Conservation (phyloP, 37 sponge, comb jelly and placozoan genomes). For the Aphrocallistes beatrix region DNA sequence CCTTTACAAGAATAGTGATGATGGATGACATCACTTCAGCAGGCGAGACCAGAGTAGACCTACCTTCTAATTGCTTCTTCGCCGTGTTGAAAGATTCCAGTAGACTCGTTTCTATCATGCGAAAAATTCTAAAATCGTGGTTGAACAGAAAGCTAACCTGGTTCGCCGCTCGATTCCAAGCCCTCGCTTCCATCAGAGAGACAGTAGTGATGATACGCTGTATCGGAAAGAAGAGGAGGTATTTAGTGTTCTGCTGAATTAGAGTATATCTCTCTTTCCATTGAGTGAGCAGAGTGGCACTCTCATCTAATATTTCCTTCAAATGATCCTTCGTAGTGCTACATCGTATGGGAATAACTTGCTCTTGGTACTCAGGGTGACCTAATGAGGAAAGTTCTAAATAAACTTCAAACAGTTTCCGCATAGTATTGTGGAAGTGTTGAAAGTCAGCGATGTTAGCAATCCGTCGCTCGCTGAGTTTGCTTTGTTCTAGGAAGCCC, state of each 20-base stretch:
- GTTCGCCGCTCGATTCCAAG: neutral
- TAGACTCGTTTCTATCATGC: neutral
- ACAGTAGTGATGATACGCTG: neutral
- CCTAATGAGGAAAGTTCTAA: conserved; percentile 39
- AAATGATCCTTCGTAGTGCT: neutral
- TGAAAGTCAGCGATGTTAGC: neutral
- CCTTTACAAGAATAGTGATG: neutral
- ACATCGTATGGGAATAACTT: neutral
- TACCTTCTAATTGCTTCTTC: neutral
- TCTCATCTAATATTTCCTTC: neutral
- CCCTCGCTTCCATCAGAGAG: conserved; percentile 4
- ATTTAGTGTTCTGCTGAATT: neutral
- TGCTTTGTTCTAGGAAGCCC: conserved; percentile 61
- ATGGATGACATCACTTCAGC: neutral
- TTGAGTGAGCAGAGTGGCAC: neutral
- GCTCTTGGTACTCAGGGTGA: conserved; percentile 35
- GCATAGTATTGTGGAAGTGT: neutral
- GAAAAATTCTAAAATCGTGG: neutral
- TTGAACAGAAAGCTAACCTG: conserved; percentile 1
- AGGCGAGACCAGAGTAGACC: neutral
- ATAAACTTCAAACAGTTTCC: conserved; percentile 38
- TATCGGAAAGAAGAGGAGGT: conserved; percentile 14
- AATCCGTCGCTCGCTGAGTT: neutral
- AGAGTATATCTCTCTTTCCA: conserved; percentile 30
- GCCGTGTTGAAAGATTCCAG: neutral